These are phyloP conservation scores for Otus sunia DNA, from an alignment of 2,113 vertebrate genomes.

Conservation along the genomic window DNA sequence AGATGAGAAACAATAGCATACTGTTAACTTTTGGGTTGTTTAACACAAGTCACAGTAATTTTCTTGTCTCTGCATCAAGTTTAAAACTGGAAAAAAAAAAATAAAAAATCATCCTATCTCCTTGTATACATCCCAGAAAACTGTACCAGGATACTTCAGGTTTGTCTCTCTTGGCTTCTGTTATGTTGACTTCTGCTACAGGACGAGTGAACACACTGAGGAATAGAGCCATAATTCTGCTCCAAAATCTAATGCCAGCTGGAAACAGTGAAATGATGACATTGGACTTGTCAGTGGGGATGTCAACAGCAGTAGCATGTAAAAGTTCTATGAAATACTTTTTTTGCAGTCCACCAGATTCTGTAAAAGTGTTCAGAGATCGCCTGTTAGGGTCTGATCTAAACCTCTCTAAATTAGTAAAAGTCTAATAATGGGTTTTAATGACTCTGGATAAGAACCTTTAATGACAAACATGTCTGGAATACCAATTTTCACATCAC, in stretches of 20 bases:
- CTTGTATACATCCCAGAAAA: neutral
- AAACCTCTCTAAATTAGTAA: neutral
- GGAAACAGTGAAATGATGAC: conserved; percentile 64
- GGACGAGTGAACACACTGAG: conserved; percentile 52
- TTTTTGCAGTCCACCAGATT: conserved; percentile 29
- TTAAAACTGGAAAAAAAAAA: neutral
- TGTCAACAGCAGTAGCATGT: conserved; percentile 50
- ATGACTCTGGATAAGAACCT: neutral
- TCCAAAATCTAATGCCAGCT: conserved; percentile 59
- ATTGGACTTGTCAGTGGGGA: conserved; percentile 53
- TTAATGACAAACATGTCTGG: neutral
- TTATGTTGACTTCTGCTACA: conserved; percentile 59
- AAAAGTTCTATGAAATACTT: conserved; percentile 36
- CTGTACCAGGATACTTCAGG: neutral
- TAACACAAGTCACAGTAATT: conserved; percentile 10
- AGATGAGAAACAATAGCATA: conserved; percentile 36
- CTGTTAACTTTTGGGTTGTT: conserved; percentile 5
- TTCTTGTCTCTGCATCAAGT: conserved; percentile 9
- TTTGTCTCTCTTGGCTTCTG: conserved; percentile 55
- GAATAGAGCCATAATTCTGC: conserved; percentile 66
- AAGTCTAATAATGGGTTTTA: neutral
- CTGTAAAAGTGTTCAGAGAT: neutral
- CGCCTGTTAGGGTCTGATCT: neutral
- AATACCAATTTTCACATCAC: neutral
- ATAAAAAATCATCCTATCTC: neutral